Conservation (phyloP, 2,888 invertebrate species). For the Liposcelis brunnea region DNA sequence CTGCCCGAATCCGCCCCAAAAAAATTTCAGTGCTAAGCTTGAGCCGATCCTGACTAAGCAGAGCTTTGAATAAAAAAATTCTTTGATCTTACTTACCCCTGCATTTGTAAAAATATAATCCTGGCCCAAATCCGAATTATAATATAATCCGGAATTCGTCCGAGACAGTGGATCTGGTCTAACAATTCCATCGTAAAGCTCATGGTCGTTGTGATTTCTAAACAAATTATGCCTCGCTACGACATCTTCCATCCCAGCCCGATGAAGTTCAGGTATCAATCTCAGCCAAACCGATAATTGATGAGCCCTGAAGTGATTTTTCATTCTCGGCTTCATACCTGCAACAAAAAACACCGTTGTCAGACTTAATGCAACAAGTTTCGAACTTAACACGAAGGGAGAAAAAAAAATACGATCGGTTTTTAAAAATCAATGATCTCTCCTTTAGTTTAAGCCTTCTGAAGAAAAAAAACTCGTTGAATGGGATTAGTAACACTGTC, state of each 20-base stretch:
- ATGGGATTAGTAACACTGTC: too few relatives aligned
- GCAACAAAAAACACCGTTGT: constrained; percentile 24
- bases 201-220: constrained; percentile 72
- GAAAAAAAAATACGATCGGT: too few relatives aligned
- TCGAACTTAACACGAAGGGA: too few relatives aligned
- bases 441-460: too few relatives aligned
- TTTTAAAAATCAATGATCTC: too few relatives aligned
- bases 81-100: background rate
- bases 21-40: too few relatives aligned
- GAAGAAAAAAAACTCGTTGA: too few relatives aligned
- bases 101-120: constrained; percentile 1
- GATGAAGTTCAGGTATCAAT: constrained; percentile 76
- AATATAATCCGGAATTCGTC: constrained; percentile 25
- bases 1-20: too few relatives aligned
- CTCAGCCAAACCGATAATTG: constrained; percentile 91
- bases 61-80: too few relatives aligned
- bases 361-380: too few relatives aligned
- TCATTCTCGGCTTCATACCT: constrained; percentile 82
- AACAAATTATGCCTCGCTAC: constrained; percentile 77
- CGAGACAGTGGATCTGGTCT: constrained; percentile 65
- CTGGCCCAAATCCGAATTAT: constrained; percentile 33
- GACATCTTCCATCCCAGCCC: constrained; percentile 70
- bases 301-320: constrained; percentile 87
- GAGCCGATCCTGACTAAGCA: too few relatives aligned
- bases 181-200: constrained; percentile 76